Evolutionary conservation across 2,888 invertebrate species (phyloP), one percentile per base, ranked within the genome.

Genomic region (Hydriomena furcata): DNA sequence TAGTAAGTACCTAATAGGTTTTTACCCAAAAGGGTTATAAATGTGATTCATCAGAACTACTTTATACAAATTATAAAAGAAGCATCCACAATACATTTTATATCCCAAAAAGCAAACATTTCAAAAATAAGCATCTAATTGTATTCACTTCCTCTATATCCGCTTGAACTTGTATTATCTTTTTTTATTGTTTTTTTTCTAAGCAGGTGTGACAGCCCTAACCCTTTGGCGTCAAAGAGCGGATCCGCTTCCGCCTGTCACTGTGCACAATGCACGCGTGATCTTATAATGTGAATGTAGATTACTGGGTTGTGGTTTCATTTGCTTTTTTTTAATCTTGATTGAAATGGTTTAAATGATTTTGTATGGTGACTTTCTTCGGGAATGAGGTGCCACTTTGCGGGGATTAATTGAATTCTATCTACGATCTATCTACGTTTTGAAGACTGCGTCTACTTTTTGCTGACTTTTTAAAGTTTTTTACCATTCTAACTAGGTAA

Each of bases 141-240:
- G 55, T 54, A 30, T 57, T 56, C 60, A 61, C 60, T 63, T 53
- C 49, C 65, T 72, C 65, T 73, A 68, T 73, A 76, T 73, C 76
- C 70, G 64, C 50, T 58, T 56, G 47, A 43, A 53, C 63, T 63
- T 60, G 63, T 20, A 7, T 23, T 30, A 12, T 11, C 1, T 60
- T 61, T 71, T 71, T 70, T 62, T 17, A 17, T 62, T 56, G 46
- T 53, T 61, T 48, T 61, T 65, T 71, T 79, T 74, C 72, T 60
- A 32, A 60, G 79, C 89, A 87, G 87, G 88, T 87, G 86, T 71
- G 76, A 68, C 73, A 82, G 82, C 82, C 83, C 84, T 62, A 67
- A 67, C 60, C 54, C 59, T 58, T 64, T 52, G 65, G 66, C 61
- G 64, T 48, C 44, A 59, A 60, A 59, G 46, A 55, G 55, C 56